Evolutionary conservation across 2,113 vertebrate genomes (phyloP), one percentile per base, ranked within the genome.

Genomic region (Microtus oregoni): DNA sequence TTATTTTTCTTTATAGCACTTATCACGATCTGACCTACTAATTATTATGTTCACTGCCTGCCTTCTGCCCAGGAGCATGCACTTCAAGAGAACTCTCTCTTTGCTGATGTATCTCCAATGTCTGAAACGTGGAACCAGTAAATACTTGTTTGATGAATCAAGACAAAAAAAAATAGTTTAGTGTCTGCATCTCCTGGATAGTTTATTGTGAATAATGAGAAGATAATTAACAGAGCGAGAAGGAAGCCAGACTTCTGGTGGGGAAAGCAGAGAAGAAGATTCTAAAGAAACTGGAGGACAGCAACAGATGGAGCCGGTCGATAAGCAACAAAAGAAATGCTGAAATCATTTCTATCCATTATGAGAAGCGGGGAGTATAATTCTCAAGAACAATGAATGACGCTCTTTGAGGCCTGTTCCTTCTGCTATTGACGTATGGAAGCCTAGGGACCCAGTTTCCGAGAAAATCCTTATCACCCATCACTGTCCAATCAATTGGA

Each of bases 401-500:
- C 76, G 88, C 86, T 95, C 94, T 82, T 86, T 55, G 72, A 88
- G 61, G 67, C 63, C 85, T 89, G 38, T 78, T 82, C 92, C 72
- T 44, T 92, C 38, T 73, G 92, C 77, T 94, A 83, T 86, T 96
- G 95, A 95, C 0, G 4, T 89, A 38, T 38, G 55, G 72, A 95
- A 95, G 92, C 86, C 72, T 22, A 91, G 90, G 67, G 85, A 96
- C 38, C 90, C 26, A 47, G 76, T 95, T 97, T 95, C 96, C 0
- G 28, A 94, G 97, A 96, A 97, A 97, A 97, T 89, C 89, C 92
- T 82, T 94, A 68, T 28, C 93, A 77, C 94, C 82, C 94, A 91
- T 95, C 94, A 92, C 81, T 24, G 58, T 58, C 94, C 91, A 97
- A 95, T 97, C 94, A 97, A 95, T 90, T 5, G 26, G 91, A 90